These are phyloP conservation scores for Stegastes partitus DNA, from an alignment of 2,113 vertebrate genomes.

Conservation along the genomic window DNA sequence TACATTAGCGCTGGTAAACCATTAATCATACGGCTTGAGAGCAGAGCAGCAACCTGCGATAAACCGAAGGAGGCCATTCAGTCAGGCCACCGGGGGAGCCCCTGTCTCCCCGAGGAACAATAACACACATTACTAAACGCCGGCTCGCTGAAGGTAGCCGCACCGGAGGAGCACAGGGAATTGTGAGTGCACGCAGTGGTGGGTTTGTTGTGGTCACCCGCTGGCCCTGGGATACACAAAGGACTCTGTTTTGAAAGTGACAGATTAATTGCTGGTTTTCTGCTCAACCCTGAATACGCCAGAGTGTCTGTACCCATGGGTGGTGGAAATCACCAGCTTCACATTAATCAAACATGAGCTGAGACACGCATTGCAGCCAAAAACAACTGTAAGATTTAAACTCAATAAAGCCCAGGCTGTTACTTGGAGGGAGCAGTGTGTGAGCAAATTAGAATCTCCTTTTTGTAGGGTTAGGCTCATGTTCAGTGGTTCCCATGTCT, in stretches of 20 bases:
- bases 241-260: slow-evolving; percentile 73
- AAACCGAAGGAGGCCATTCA: slow-evolving; percentile 80
- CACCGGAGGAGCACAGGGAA: slow-evolving; percentile 41
- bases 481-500: neutral
- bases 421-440: neutral
- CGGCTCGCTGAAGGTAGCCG: slow-evolving; percentile 57
- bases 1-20: slow-evolving; percentile 79
- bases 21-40: slow-evolving; percentile 81
- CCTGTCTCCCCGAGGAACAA: slow-evolving; percentile 54
- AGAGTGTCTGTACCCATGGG: slow-evolving; percentile 29
- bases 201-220: slow-evolving; percentile 34
- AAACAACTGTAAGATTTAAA: slow-evolving; percentile 25
- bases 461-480: neutral
- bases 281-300: slow-evolving; percentile 50
- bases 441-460: neutral
- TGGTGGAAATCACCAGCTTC: slow-evolving; percentile 41
- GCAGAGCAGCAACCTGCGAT: slow-evolving; percentile 67
- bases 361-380: slow-evolving; percentile 8
- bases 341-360: slow-evolving; percentile 65
- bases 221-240: slow-evolving; percentile 58
- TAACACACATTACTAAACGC: slow-evolving; percentile 57
- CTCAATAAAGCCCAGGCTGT: neutral
- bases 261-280: slow-evolving; percentile 74
- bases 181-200: slow-evolving; percentile 37
- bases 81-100: slow-evolving; percentile 44